Conservation (phyloP, 64 coral and sea anemone species). For the Actinia equina region DNA sequence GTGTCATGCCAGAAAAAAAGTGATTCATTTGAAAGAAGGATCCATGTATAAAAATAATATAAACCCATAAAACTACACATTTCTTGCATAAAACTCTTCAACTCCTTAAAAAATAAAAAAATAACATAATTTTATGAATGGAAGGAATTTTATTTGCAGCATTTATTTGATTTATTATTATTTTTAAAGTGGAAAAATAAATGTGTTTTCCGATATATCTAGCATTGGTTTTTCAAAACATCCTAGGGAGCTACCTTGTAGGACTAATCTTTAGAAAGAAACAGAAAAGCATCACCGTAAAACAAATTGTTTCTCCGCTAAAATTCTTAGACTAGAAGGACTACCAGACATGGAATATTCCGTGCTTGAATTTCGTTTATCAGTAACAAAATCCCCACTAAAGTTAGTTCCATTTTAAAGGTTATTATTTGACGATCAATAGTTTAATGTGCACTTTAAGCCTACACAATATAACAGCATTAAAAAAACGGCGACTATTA, state of each 20-base stretch:
- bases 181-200: no score
- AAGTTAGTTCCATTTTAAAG: neutral
- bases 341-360: neutral
- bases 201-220: neutral
- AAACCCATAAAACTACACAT: no score
- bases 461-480: neutral
- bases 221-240: neutral
- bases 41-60: no score
- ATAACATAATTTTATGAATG: neutral
- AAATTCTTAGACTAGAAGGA: neutral
- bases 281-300: neutral
- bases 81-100: no score
- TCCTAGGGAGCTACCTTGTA: neutral
- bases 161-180: neutral
- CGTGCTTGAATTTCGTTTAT: neutral
- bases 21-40: no score
- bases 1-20: no score
- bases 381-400: neutral
- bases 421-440: neutral
- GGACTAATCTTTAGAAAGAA: neutral
- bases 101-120: no score
- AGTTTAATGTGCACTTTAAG: conserved; percentile 3
- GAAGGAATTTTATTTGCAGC: neutral
- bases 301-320: neutral
- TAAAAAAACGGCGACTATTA: neutral